Conservation (phyloP, 2,888 invertebrate genomes). For the Amiota mariae region DNA sequence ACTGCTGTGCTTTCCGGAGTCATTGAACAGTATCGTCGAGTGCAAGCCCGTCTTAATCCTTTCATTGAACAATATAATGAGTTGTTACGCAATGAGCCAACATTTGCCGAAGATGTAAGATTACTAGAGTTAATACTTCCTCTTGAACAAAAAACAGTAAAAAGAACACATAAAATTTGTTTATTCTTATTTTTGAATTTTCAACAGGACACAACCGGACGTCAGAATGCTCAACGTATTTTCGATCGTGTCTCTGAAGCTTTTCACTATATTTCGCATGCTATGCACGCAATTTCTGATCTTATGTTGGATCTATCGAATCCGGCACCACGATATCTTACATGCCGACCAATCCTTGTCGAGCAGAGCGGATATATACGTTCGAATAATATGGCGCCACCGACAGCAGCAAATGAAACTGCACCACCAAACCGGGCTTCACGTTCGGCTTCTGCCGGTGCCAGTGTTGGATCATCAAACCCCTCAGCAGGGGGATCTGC, state of each 20-base stretch:
- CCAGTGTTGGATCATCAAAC: slow-evolving; percentile 46
- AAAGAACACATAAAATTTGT: not conserved
- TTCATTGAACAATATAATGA: slow-evolving; percentile 79
- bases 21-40: slow-evolving; percentile 69
- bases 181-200: slow-evolving; percentile 11
- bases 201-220: slow-evolving; percentile 74
- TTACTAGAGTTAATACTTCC: not conserved
- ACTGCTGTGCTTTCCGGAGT: slow-evolving; percentile 70
- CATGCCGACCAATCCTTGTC: slow-evolving; percentile 82
- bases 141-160: slow-evolving; percentile 1
- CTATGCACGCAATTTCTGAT: slow-evolving; percentile 91
- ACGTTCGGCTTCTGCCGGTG: slow-evolving; percentile 56
- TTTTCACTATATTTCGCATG: slow-evolving; percentile 89
- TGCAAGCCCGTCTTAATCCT: slow-evolving; percentile 77
- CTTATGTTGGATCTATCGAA: slow-evolving; percentile 83
- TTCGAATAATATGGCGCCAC: slow-evolving; percentile 68
- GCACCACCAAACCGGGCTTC: slow-evolving; percentile 64
- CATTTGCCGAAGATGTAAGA: not conserved
- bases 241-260: slow-evolving; percentile 85
- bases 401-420: slow-evolving; percentile 32
- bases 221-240: slow-evolving; percentile 78
- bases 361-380: slow-evolving; percentile 77
- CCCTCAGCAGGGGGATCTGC: slow-evolving; percentile 39
- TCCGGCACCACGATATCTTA: slow-evolving; percentile 80
- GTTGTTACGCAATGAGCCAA: slow-evolving; percentile 78